phyloP scores from a whole-genome alignment of 2,797 vertebrate genomes.

The Netta rufina region DNA sequence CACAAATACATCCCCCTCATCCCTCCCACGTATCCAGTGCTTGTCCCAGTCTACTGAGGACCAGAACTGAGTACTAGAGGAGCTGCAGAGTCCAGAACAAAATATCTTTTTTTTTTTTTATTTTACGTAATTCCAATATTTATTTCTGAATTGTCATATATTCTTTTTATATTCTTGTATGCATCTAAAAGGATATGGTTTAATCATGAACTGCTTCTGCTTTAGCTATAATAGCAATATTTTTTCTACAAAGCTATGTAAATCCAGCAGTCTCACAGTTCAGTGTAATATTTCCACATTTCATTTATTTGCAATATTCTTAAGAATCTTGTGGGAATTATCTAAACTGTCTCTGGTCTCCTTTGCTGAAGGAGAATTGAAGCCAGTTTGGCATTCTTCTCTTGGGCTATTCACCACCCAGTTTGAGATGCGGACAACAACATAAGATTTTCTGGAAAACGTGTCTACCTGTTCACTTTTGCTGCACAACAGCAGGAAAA shows the following conservation, averaged over 20 bases:
- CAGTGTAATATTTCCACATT: neutral
- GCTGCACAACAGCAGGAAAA: neutral
- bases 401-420: neutral
- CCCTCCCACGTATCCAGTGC: neutral
- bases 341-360: neutral
- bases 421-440: neutral
- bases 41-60: neutral
- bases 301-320: neutral
- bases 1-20: neutral
- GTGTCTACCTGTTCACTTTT: neutral
- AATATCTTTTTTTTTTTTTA: neutral
- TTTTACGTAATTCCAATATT: neutral
- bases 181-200: neutral
- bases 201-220: neutral
- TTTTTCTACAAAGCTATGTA: neutral
- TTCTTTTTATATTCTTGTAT: neutral
- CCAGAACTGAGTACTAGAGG: neutral
- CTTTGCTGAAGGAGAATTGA: neutral
- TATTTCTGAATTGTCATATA: neutral
- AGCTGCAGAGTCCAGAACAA: neutral
- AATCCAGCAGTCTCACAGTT: neutral
- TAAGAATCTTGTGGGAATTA: neutral
- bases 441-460: neutral
- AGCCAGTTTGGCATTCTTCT: neutral
- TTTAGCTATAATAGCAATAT: slow-evolving; percentile 26